Conservation (phyloP, 2,113 vertebrate genomes). For the Microtus ochrogaster region DNA sequence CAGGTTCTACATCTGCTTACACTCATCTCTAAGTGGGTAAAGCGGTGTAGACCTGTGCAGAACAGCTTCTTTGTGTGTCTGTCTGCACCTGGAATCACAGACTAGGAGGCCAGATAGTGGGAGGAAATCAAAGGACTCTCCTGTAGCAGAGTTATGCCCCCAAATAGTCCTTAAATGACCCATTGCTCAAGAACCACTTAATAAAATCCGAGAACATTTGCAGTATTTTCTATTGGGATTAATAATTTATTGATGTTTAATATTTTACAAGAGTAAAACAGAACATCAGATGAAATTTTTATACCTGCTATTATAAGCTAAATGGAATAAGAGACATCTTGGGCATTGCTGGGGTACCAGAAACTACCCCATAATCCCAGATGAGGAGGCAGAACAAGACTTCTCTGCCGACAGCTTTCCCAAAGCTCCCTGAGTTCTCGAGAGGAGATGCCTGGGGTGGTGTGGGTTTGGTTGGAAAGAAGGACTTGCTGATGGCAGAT, state of each 20-base stretch:
- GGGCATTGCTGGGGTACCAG: background rate
- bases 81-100: background rate
- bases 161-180: slow-evolving; percentile 61
- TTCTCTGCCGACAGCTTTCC: fast-evolving
- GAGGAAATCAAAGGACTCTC: background rate
- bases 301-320: slow-evolving; percentile 85
- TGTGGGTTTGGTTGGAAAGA: background rate
- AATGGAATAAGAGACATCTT: slow-evolving; percentile 74
- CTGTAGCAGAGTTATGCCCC: slow-evolving; percentile 23
- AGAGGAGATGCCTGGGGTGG: background rate
- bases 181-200: slow-evolving; percentile 63
- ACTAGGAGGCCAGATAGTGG: slow-evolving; percentile 22
- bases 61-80: background rate
- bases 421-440: fast-evolving
- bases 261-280: slow-evolving; percentile 88
- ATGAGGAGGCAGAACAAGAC: fast-evolving
- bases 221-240: slow-evolving; percentile 85
- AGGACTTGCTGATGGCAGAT: background rate
- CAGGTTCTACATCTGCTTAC: background rate
- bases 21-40: fast-evolving
- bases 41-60: background rate
- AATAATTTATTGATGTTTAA: slow-evolving; percentile 88
- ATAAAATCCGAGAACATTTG: slow-evolving; percentile 82
- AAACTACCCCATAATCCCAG: fast-evolving
- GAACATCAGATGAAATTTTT: slow-evolving; percentile 87